These are phyloP conservation scores for Dipus sagitta DNA, from an alignment of 2,797 vertebrate genomes.

Conservation along the genomic window DNA sequence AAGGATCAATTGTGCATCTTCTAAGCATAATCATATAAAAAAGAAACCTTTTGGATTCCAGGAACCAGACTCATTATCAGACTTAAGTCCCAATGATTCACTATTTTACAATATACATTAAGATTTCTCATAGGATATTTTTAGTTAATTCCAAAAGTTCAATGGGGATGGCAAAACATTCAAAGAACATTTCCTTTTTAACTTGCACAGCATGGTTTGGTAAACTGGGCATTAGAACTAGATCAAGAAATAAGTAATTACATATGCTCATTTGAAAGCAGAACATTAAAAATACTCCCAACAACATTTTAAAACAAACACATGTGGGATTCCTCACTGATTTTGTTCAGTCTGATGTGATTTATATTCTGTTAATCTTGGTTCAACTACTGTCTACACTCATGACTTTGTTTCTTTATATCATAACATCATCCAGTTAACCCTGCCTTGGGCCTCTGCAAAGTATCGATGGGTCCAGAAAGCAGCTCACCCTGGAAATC, in stretches of 20 bases:
- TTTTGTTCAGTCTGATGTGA: background rate
- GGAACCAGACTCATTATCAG: background rate
- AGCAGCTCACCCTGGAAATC: background rate
- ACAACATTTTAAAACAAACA: conserved; percentile 36
- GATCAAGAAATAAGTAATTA: background rate
- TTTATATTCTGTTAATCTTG: conserved; percentile 30
- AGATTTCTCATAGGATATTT: conserved; percentile 37
- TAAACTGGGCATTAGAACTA: conserved; percentile 10
- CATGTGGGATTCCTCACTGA: background rate
- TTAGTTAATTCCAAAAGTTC: conserved; percentile 30
- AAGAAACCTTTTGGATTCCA: background rate
- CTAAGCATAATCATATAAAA: background rate
- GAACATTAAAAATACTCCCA: conserved; percentile 25
- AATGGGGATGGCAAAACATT: conserved; percentile 24
- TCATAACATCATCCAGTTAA: background rate
- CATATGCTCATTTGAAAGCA: background rate
- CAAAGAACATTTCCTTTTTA: conserved; percentile 32
- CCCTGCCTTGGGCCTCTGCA: background rate
- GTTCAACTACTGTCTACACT: background rate
- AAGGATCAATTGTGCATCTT: background rate
- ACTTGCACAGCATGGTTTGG: background rate
- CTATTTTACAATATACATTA: conserved; percentile 35
- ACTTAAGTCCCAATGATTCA: background rate
- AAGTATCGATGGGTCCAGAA: background rate
- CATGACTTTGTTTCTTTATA: background rate